These are phyloP conservation scores for Buceros bicornis DNA, from an alignment of 2,797 vertebrate genomes.

Conservation along the genomic window DNA sequence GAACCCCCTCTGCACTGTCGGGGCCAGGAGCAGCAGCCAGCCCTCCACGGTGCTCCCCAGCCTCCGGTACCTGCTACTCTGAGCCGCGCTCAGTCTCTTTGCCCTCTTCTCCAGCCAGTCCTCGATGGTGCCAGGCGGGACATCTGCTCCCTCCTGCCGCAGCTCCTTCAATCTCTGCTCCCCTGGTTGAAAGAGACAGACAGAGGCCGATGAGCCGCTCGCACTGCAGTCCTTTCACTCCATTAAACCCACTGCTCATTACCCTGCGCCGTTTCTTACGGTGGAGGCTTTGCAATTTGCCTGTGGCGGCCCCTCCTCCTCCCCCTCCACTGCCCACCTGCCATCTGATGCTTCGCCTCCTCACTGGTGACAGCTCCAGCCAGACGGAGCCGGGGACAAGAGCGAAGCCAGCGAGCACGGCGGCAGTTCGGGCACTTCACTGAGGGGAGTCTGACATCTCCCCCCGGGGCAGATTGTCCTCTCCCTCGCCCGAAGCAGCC, in stretches of 20 bases:
- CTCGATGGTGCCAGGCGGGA: constrained; percentile 79
- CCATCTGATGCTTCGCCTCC: not conserved
- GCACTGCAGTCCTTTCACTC: not conserved
- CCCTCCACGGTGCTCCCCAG: not conserved
- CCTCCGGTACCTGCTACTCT: constrained; percentile 83
- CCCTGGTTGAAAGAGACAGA: constrained; percentile 77
- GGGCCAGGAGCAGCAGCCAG: not conserved
- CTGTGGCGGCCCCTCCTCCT: not conserved
- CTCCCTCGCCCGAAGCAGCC: not conserved
- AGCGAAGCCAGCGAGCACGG: not conserved
- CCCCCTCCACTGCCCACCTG: not conserved
- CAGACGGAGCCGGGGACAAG: not conserved
- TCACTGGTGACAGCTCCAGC: constrained; percentile 7
- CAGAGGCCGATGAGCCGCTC: not conserved
- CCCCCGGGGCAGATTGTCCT: fast-evolving
- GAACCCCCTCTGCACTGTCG: fast-evolving
- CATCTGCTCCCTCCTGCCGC: constrained; percentile 64
- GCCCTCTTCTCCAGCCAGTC: constrained; percentile 92
- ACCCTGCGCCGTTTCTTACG: not conserved
- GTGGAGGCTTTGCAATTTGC: not conserved
- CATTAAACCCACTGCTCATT: not conserved
- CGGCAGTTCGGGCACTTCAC: not conserved
- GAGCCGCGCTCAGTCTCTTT: constrained; percentile 79
- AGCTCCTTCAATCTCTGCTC: constrained; percentile 83
- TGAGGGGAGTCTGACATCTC: not conserved